A percentile compares a stretch with the other conserved stretches of the same genome.
Conservation (phyloP, 2,888 invertebrate species). For the Drosophila picticornis region DNA sequence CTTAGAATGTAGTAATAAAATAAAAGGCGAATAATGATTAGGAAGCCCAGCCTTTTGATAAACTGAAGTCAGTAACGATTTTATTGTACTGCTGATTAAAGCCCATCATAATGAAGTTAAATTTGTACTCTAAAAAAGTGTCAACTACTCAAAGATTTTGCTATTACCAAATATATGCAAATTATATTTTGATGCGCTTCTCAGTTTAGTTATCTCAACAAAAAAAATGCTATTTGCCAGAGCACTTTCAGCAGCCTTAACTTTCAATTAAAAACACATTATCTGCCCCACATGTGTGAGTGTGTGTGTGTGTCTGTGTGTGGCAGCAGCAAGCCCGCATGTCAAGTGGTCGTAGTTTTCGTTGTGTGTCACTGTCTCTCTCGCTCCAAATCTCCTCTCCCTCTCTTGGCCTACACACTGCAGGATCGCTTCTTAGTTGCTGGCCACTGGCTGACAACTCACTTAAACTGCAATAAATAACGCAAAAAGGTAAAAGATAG, state of each 20-base stretch:
- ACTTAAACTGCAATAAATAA: conserved; percentile 81
- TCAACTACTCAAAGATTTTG: neutral
- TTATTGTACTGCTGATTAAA: neutral
- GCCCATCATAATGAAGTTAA: too few species aligned
- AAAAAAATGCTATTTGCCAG: neutral
- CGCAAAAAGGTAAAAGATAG: conserved; percentile 57
- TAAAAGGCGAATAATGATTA: neutral
- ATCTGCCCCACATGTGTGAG: conserved; percentile 36
- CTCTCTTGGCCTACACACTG: neutral
- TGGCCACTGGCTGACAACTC: conserved; percentile 70
- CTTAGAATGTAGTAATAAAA: neutral
- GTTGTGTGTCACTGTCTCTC: neutral
- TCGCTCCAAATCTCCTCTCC: neutral
- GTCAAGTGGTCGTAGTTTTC: conserved; percentile 31
- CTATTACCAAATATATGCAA: neutral
- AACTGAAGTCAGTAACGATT: neutral
- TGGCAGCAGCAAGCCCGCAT: conserved; percentile 43
- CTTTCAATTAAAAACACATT: conserved; percentile 77
- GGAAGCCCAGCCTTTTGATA: neutral
- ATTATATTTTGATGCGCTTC: neutral
- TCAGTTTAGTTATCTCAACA: neutral
- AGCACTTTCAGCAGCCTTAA: conserved; percentile 41
- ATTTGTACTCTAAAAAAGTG: neutral
- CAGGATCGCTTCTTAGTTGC: neutral
- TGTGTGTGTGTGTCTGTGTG: conserved; percentile 6